Evolutionary conservation across 2,113 vertebrate species (phyloP), one percentile per base, ranked within the genome.

Genomic region (Canis aureus): DNA sequence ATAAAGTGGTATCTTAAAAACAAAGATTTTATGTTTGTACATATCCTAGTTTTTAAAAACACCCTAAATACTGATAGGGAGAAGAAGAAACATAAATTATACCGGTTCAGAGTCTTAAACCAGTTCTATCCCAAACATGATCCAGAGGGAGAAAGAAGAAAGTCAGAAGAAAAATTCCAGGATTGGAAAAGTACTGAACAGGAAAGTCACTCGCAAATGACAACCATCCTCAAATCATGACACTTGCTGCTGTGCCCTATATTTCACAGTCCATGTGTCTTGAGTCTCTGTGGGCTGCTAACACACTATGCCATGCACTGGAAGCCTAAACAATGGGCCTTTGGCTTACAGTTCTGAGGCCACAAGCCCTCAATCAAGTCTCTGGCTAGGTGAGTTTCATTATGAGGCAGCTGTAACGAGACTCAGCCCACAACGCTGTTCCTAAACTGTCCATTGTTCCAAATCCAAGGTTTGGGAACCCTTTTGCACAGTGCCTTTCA

Each of bases 61-160:
- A 79, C 62, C 73, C 88, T 81, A n/a, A 60, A 49, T 96, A 82
- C 82, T 89, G 19, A 82, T 67, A 60, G 8, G 19, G 12, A 94
- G 25, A 89, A 82, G 66, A 13, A 17, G 32, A 25, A 79, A 23
- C 12, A 80, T 43, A 89, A 69, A 94, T 92, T 86, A 32, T 92
- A 2, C 69, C 83, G 83, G 4, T 78, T 96, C 67, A 27, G 5
- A 57, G 25, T 86, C 88, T 81, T 35, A 89, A 1, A 92, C 78
- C n/a, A 43, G 23, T 83, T 92, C 57, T 43, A 74, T 79, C 13
- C 55, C 76, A 81, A 53, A 25, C 29, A 43, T 29, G 22, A 95
- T 74, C 91, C 22, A 80, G 38, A 92, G n/a, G 27, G 32, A 76
- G 20, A 55, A 85, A 60, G 27, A 62, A 71, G 29, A 62, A 51